Evolutionary conservation across 2,888 invertebrate genomes (phyloP).

Genomic region (Chaetoderma sp.): DNA sequence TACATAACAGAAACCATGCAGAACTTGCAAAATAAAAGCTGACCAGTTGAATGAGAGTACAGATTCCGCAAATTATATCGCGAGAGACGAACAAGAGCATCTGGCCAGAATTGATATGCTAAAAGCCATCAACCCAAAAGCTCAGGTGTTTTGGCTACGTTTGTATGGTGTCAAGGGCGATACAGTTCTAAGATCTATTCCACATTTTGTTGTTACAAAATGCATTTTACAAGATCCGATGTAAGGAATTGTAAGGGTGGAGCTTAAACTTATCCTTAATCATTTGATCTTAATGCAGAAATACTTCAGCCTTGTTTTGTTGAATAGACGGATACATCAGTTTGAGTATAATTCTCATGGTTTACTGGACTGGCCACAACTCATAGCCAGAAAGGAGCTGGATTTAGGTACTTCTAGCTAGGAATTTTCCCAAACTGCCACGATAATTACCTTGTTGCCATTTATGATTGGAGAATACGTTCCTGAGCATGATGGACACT

Average conservation of each 20-base stretch:
- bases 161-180: not conserved
- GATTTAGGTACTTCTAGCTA: no score
- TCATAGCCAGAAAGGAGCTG: not conserved
- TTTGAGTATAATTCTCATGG: conserved; percentile 4
- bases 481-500: not conserved
- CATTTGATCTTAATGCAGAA: not conserved
- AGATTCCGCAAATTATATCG: not conserved
- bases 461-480: not conserved
- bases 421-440: conserved; percentile 1
- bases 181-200: not conserved
- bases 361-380: not conserved
- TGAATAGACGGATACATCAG: not conserved
- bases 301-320: not conserved
- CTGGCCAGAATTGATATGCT: not conserved
- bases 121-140: not conserved
- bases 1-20: not conserved
- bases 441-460: not conserved
- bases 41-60: not conserved
- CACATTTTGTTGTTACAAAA: conserved; percentile 1
- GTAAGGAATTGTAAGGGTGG: conserved; percentile 8
- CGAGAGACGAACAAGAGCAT: not conserved
- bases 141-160: not conserved
- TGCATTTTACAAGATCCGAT: conserved; percentile 15
- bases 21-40: not conserved
- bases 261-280: conserved; percentile 1